Evolutionary conservation across 2,797 vertebrate genomes (phyloP), one percentile per base, ranked within the genome.

Genomic region (Pelobates cultripes): DNA sequence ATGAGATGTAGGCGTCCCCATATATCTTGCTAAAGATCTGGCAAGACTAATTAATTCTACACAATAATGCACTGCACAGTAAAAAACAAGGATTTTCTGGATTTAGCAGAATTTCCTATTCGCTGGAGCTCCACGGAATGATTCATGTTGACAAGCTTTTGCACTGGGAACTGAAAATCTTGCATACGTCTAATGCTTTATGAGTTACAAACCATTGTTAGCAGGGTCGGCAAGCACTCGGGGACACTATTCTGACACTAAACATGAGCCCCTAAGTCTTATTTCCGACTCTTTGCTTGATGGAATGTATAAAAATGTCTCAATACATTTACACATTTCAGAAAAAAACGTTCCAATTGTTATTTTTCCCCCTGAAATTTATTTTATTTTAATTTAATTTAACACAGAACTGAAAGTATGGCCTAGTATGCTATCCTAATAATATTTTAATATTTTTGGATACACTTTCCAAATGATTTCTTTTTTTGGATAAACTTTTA

Each of bases 61-160:
- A 7, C 44, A 43, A 70, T 70, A 51, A 83, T 14, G 3, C 44
- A 43, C 71, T 43, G 51, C 14, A 47, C 77, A 51, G 55, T 81
- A 69, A 79, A 83, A 74, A 28, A 40, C 51, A 47, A 64, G 77
- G 82, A 84, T 75, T 79, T 79, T 72, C 77, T 79, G 82, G 44
- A 70, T 66, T 71, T 63, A 55, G 3, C 3, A 75, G 72, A 53
- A 43, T n/a, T 72, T 73, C 75, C 75, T 42, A 72, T 17, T 41
- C 47, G 13, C 51, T 68, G 42, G 2, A 51, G 71, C 68, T 17
- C 3, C 13, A 28, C 8, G 7, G 6, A 74, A 74, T 83, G 67
- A 84, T 79, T 83, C 42, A 83, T 60, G 17, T 57, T 43, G 64
- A 70, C 15, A 77, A 14, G 40, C 64, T 70, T 43, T 17, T 43